These are phyloP conservation scores for Chionoecetes opilio DNA, from an alignment of 1,140 invertebrate species.

Conservation along the genomic window DNA sequence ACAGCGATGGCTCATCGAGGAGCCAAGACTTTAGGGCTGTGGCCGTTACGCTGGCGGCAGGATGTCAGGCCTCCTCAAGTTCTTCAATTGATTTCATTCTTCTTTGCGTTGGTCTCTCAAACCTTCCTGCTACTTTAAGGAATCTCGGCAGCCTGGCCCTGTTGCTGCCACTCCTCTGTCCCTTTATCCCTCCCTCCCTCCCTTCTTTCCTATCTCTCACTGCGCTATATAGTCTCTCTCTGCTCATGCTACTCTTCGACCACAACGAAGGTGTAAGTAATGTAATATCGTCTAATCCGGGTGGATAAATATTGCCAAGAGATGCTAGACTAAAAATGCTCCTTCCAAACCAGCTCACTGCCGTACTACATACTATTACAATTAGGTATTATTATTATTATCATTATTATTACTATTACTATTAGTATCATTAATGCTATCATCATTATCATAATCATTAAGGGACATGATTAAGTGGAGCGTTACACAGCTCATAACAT, in stretches of 20 bases:
- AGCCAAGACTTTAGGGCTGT: background rate
- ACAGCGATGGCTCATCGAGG: background rate
- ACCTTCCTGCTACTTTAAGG: conserved; percentile 7
- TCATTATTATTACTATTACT: background rate
- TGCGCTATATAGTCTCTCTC: background rate
- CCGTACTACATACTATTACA: too few relatives aligned
- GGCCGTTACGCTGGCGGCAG: background rate
- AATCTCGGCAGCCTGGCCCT: conserved; percentile 24
- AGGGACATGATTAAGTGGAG: background rate
- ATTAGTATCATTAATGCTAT: background rate
- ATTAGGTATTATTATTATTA: background rate
- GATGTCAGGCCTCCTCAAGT: background rate
- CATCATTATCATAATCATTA: background rate
- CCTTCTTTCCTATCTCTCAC: conserved; percentile 3
- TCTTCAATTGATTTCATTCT: conserved; percentile 11
- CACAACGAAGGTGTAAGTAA: background rate
- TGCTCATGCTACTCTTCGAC: conserved; percentile 3
- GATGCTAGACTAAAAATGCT: background rate
- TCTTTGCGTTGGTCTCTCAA: conserved; percentile 34
- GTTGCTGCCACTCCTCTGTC: background rate
- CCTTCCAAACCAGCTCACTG: background rate
- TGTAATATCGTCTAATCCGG: background rate
- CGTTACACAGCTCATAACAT: background rate
- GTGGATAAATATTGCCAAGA: background rate
- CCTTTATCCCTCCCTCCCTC: background rate